Evolutionary conservation across 2,797 vertebrate species (phyloP).

Genomic region (Chloroceryle inda): DNA sequence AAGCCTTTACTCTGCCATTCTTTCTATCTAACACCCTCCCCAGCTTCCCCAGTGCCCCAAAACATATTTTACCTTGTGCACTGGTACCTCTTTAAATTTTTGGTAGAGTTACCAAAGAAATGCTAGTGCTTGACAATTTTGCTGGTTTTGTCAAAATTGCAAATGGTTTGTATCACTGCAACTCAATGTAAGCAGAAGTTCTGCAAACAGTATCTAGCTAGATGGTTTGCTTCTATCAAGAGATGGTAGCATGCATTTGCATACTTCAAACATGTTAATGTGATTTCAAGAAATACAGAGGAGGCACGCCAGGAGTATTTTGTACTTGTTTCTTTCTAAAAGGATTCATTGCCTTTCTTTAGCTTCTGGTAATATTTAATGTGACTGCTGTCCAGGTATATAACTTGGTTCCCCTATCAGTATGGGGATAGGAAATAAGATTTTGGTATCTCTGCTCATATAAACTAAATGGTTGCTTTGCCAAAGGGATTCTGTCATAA

Average conservation of each 20-base stretch:
- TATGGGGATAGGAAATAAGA: not conserved
- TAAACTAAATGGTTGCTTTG: not conserved
- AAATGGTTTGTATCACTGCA: not conserved
- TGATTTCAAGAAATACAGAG: not conserved
- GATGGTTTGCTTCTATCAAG: not conserved
- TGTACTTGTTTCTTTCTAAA: not conserved
- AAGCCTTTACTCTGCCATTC: not conserved
- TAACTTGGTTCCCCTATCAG: not conserved
- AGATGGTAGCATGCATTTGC: not conserved
- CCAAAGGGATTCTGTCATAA: not conserved
- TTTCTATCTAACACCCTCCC: not conserved
- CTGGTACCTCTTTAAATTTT: not conserved
- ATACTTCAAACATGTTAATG: not conserved
- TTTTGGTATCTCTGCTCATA: not conserved
- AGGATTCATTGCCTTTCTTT: not conserved
- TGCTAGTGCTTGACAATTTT: not conserved
- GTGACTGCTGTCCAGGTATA: not conserved
- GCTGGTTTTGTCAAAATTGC: not conserved
- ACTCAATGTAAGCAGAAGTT: not conserved
- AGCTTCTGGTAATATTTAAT: not conserved
- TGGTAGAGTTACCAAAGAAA: not conserved
- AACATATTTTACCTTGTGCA: not conserved
- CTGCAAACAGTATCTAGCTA: not conserved
- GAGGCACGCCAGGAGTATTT: not conserved
- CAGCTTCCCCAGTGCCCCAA: not conserved